Conservation (phyloP, 2,113 vertebrate species). For the Hymenochirus boettgeri region DNA sequence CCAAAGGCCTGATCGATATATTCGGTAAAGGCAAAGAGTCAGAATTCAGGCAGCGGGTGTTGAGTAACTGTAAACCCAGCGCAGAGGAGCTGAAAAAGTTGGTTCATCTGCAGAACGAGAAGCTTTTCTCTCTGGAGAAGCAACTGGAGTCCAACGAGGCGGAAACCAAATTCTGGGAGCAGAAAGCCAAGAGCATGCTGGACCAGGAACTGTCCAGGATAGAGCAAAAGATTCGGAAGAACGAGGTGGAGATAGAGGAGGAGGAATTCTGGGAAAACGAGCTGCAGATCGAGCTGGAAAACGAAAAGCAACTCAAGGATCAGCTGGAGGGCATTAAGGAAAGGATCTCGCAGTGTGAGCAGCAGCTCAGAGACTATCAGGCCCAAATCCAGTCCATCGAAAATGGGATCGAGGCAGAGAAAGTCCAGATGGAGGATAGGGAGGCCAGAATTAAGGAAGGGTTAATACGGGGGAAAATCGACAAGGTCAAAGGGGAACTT, state of each 20-base stretch:
- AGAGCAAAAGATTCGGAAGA: constrained; percentile 86
- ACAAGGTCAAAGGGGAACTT: constrained; percentile 80
- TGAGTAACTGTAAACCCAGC: constrained; percentile 62
- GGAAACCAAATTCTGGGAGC: constrained; percentile 78
- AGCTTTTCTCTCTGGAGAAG: constrained; percentile 76
- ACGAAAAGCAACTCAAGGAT: constrained; percentile 90
- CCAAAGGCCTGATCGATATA: constrained; percentile 86
- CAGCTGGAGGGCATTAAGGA: constrained; percentile 82
- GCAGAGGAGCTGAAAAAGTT: constrained; percentile 80
- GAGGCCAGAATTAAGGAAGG: constrained; percentile 84
- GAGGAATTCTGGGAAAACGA: constrained; percentile 97
- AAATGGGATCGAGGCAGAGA: constrained; percentile 81
- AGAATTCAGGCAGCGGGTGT: constrained; percentile 74
- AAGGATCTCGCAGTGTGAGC: constrained; percentile 77
- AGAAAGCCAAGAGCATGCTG: constrained; percentile 62
- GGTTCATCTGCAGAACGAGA: constrained; percentile 84
- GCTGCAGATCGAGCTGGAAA: constrained; percentile 92
- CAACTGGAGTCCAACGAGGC: constrained; percentile 78
- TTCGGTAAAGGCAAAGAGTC: constrained; percentile 75
- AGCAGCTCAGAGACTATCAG: constrained; percentile 76
- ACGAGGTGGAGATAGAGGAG: constrained; percentile 90
- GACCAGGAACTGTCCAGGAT: constrained; percentile 82
- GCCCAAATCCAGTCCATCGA: constrained; percentile 79
- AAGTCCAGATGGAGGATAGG: constrained; percentile 78
- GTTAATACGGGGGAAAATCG: constrained; percentile 80